Evolutionary conservation across 2,888 invertebrate species (phyloP), one percentile per base, ranked within the genome.

Genomic region (Phengaris alcon): DNA sequence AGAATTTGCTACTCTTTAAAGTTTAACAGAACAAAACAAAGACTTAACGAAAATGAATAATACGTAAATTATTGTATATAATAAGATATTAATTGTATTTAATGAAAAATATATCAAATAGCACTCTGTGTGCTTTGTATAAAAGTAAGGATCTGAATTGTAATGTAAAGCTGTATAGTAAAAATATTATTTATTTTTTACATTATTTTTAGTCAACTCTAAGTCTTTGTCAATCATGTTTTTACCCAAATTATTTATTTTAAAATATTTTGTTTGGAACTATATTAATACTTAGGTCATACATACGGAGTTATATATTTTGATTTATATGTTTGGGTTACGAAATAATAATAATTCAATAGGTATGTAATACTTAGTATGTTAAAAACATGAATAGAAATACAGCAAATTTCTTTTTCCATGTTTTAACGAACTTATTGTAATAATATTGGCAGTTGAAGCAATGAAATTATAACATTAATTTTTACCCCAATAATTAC

Each of bases 161-260:
- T 59, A 59, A 59, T 57, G 7, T 57, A 57, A 3, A 57, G 57
- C 8, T 57, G 57, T 57, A 57, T 57, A 57, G 57, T 15, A 9
- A 59, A 59, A 59, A 22, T 15, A 59, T 59, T 59, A 59, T 59
- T 59, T 59, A 59, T 59, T 59, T 22, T 22, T 15, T 22, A 59
- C 48, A 48, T 48, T 59, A 59, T 59, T 59, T 22, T 22, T 59
- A 59, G 9, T 59, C 15, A 8, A 15, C 8, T 15, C 9, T 57
- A 48, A 70, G 5, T 13, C 13, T 70, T 48, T 15, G 35, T 35
- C 35, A 35, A 5, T 70, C 15, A 70, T n/a, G 12, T 6, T 22
- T 70, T 51, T 22, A 48, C 6, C 48, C 48, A 48, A 48, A 48
- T 7, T 7, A 7, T 48, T 48, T 48, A 48, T 4, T 8, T 48